These are phyloP conservation scores for Percina caprodes DNA, from an alignment of 2,113 vertebrate genomes.

Conservation along the genomic window DNA sequence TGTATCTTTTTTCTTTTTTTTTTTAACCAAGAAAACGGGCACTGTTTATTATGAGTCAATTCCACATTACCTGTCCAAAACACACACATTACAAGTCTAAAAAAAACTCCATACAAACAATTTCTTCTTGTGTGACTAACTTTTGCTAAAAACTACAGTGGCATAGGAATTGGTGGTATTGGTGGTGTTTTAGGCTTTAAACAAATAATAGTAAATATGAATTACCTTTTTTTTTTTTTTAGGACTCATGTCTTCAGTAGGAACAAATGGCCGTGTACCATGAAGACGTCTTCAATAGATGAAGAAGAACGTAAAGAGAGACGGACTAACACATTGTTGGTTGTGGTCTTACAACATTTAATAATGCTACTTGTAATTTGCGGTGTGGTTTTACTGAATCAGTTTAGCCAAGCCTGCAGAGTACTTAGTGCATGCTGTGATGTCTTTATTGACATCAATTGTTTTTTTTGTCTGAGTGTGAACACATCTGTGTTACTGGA, in stretches of 20 bases:
- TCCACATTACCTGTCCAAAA: neutral
- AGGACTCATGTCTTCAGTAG: neutral
- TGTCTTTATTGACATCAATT: neutral
- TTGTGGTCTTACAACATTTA: neutral
- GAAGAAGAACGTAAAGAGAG: neutral
- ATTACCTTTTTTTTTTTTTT: neutral
- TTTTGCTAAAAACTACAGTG: too few species aligned
- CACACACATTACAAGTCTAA: too few species aligned
- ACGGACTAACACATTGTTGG: neutral
- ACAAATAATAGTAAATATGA: too few species aligned
- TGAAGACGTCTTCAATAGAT: neutral
- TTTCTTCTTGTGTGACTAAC: too few species aligned
- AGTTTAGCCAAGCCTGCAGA: neutral
- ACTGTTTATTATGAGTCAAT: neutral
- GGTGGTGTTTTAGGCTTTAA: too few species aligned
- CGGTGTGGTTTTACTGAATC: neutral
- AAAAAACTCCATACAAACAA: too few species aligned
- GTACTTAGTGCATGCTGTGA: too few species aligned
- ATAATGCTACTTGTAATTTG: neutral
- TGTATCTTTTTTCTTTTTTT: too few species aligned
- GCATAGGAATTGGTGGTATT: too few species aligned
- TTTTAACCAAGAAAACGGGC: neutral
- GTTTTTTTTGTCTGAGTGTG: neutral
- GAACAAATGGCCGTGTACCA: neutral
- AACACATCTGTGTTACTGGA: neutral